These are phyloP conservation scores for Polymixis flavicincta DNA, from an alignment of 2,888 invertebrate genomes.

Conservation along the genomic window DNA sequence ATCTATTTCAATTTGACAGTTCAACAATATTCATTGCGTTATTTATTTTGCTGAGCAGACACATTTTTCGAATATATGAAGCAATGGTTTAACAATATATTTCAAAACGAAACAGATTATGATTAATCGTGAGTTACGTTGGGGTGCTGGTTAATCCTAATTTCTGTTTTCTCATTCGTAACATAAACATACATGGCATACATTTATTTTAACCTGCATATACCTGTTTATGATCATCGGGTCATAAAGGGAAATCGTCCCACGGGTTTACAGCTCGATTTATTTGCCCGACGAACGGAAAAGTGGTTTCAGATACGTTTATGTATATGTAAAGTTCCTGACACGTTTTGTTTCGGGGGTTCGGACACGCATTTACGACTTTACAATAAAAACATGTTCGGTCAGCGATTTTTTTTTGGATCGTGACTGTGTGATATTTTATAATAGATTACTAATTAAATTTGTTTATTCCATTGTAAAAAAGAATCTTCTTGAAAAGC, in stretches of 20 bases:
- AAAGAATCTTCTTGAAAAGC: too few relatives aligned
- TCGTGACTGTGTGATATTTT: slow-evolving; percentile 4
- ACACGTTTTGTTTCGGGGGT: slow-evolving; percentile 44
- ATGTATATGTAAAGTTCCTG: slow-evolving; percentile 49
- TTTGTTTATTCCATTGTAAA: too few relatives aligned
- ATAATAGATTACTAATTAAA: neutral
- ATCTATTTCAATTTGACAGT: too few relatives aligned
- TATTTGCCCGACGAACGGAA: slow-evolving; percentile 40
- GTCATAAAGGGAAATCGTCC: slow-evolving; percentile 54
- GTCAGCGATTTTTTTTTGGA: slow-evolving; percentile 9
- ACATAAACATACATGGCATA: slow-evolving; percentile 3
- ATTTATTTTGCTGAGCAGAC: too few relatives aligned
- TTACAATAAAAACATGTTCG: slow-evolving; percentile 26
- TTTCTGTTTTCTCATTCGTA: neutral
- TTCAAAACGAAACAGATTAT: too few relatives aligned
- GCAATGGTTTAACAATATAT: too few relatives aligned
- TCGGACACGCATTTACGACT: slow-evolving; percentile 30
- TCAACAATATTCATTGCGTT: too few relatives aligned
- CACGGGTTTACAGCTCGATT: slow-evolving; percentile 48
- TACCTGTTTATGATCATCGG: slow-evolving; percentile 53
- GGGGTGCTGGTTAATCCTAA: neutral
- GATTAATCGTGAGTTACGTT: too few relatives aligned
- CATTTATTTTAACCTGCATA: slow-evolving; percentile 22
- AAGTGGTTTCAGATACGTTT: slow-evolving; percentile 50
- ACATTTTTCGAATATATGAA: too few relatives aligned